These are phyloP conservation scores for Entomobrya proxima DNA, from an alignment of 2,888 invertebrate genomes.

Conservation along the genomic window DNA sequence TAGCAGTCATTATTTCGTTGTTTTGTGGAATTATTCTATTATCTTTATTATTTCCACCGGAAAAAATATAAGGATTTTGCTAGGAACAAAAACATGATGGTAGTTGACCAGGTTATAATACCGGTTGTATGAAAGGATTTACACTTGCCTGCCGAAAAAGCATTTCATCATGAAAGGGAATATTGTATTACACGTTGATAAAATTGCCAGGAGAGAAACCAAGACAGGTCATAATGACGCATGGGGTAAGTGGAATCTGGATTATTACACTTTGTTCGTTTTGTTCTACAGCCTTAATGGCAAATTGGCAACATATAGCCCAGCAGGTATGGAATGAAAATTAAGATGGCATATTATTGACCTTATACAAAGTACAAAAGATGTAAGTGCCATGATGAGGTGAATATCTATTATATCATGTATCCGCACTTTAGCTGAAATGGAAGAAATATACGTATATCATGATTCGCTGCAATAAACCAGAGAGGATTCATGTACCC, in stretches of 20 bases:
- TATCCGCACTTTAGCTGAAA: no score
- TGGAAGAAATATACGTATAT: no score
- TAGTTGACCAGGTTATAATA: no score
- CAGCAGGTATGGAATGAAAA: constrained; percentile 53
- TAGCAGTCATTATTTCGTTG: not conserved
- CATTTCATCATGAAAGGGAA: not conserved
- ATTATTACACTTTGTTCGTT: no score
- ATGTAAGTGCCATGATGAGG: not conserved
- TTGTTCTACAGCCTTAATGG: constrained; percentile 18
- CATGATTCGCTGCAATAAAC: no score
- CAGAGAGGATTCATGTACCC: no score
- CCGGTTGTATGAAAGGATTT: no score
- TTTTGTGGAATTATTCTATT: constrained; percentile 31
- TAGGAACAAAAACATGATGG: not conserved
- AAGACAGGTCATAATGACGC: no score
- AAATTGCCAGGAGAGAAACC: no score
- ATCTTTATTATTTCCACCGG: not conserved
- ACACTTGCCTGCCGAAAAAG: not conserved
- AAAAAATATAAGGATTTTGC: not conserved
- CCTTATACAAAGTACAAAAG: not conserved
- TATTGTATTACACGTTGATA: not conserved
- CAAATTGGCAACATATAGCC: constrained; percentile 37
- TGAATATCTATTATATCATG: not conserved
- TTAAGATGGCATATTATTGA: constrained; percentile 13
- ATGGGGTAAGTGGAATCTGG: no score